Percentiles rank a stretch among this genome's conserved stretches.
Evolutionary conservation across 1,140 invertebrate species (phyloP).

Genomic region (Drosophila varians): DNA sequence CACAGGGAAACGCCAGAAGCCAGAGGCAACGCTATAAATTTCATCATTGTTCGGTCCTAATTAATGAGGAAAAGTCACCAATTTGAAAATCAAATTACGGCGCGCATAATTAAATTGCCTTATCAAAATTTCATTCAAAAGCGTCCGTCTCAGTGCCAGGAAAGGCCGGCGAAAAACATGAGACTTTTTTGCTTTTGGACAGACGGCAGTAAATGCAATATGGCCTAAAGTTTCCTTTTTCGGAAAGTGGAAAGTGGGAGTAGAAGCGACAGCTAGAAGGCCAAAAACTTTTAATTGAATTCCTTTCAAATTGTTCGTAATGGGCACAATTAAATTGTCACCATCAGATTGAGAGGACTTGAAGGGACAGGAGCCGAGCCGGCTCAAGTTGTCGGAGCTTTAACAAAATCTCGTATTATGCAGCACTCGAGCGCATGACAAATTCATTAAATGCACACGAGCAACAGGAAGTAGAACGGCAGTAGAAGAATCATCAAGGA

Average conservation of each 20-base stretch:
- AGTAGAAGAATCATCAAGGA: constrained; percentile 1
- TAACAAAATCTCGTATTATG: constrained; percentile 54
- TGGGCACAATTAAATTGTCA: constrained; percentile 76
- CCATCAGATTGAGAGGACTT: constrained; percentile 37
- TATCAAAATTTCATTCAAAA: constrained; percentile 77
- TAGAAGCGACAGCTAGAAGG: constrained; percentile 29
- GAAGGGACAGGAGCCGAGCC: constrained; percentile 4
- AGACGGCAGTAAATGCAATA: constrained; percentile 27
- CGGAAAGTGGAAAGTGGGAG: no score
- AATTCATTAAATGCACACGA: constrained; percentile 69
- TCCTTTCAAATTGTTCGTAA: constrained; percentile 70
- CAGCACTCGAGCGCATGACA: constrained; percentile 67
- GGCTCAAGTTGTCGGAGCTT: constrained; percentile 34
- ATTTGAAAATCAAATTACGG: constrained; percentile 71
- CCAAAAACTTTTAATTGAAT: constrained; percentile 78
- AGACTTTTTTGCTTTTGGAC: constrained; percentile 1
- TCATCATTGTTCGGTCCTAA: constrained; percentile 63
- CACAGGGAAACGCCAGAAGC: constrained; percentile 27
- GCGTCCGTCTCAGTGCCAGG: constrained; percentile 25
- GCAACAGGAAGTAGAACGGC: constrained; percentile 4
- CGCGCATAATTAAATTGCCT: constrained; percentile 77
- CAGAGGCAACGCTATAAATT: constrained; percentile 19
- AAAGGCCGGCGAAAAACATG: constrained; percentile 7
- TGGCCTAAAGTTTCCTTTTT: constrained; percentile 39
- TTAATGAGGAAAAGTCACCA: constrained; percentile 68